Base-by-base conservation (phyloP, 2,113 vertebrate genomes). In the Phasianus colchicus region DNA sequence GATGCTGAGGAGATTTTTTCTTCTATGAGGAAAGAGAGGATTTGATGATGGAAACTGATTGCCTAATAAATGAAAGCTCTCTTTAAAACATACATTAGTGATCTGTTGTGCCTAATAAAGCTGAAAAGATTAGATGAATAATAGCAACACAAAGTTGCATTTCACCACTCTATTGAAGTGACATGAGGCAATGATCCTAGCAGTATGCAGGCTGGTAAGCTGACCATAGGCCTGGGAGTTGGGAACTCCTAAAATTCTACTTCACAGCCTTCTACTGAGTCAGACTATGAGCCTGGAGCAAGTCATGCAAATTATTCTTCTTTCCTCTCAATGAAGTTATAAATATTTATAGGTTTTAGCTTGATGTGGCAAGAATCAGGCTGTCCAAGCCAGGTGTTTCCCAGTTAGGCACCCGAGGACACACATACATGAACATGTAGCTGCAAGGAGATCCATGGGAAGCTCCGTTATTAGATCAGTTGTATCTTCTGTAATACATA, bases 101-200 rank as follows among this genome's bases (percentile, higher is more conserved):
- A 71, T 90, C 58, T 88, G 25, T 36, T 80, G 42, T 66, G 36
- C 7, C 52, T 75, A 43, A 61, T 71, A 66, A 76, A 83, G 75
- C 52, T 85, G 32, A 32, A 50, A 64, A 88, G 76, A 79, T 69
- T 13, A 72, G 40, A 38, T 95, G 93, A 95, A 43, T 95, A 90
- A 69, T n/a, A 57, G 12, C 16, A 69, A 47, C 9, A 0, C 4
- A 43, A 64, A 54, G n/a, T 70, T 74, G 50, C 0, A 2, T 78
- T 88, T 88, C 93, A 45, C 47, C 89, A 58, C 65, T 63, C n/a
- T 45, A 38, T 36, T 92, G 57, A 50, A 76, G n/a, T 1, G 78
- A 42, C 54, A 24, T 57, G 15, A 87, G 48, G 60, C 45, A 85
- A 22, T 10, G 21, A 3, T 21, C 57, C 66, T 69, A 61, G 32